phyloP scores from a whole-genome alignment of 2,797 vertebrate species.

The Enteromius radiatus region DNA sequence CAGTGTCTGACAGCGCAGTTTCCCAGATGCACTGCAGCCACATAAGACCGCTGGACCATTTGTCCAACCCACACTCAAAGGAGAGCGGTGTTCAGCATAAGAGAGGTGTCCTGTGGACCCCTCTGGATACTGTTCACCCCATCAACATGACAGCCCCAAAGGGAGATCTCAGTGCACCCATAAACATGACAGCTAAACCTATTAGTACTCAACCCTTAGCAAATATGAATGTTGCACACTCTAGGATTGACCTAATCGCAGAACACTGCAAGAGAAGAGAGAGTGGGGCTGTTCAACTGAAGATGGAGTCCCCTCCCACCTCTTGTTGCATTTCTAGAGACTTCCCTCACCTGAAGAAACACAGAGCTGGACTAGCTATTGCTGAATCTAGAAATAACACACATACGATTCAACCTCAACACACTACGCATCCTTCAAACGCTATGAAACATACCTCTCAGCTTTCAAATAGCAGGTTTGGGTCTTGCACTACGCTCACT shows the following conservation, averaged over 20 bases:
- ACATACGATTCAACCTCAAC: conserved; percentile 41
- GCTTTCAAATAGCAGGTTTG: conserved; percentile 21
- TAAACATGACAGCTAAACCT: conserved; percentile 56
- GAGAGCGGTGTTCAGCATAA: conserved; percentile 81
- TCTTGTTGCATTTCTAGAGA: conserved; percentile 75
- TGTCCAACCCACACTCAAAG: conserved; percentile 81
- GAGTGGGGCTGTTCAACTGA: conserved; percentile 65
- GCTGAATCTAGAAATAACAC: conserved; percentile 82
- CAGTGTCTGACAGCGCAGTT: conserved; percentile 45
- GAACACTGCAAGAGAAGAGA: conserved; percentile 50
- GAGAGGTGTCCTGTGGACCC: conserved; percentile 73
- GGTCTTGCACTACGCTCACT: conserved; percentile 44
- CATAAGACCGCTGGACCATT: conserved; percentile 35
- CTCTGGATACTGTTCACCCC: conserved; percentile 57
- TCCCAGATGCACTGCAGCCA: conserved; percentile 45
- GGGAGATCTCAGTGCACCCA: conserved; percentile 40
- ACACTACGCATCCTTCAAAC: conserved; percentile 47
- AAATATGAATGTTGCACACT: conserved; percentile 35
- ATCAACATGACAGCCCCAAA: conserved; percentile 48
- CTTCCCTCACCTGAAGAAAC: conserved; percentile 97
- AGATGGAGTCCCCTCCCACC: conserved; percentile 56
- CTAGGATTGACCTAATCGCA: conserved; percentile 38
- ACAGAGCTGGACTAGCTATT: conserved; percentile 94
- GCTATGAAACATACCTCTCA: conserved; percentile 23
- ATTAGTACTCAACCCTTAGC: conserved; percentile 6